Evolutionary conservation across 2,113 vertebrate genomes (phyloP), one percentile per base, ranked within the genome.

Genomic region (Asarcornis scutulata): DNA sequence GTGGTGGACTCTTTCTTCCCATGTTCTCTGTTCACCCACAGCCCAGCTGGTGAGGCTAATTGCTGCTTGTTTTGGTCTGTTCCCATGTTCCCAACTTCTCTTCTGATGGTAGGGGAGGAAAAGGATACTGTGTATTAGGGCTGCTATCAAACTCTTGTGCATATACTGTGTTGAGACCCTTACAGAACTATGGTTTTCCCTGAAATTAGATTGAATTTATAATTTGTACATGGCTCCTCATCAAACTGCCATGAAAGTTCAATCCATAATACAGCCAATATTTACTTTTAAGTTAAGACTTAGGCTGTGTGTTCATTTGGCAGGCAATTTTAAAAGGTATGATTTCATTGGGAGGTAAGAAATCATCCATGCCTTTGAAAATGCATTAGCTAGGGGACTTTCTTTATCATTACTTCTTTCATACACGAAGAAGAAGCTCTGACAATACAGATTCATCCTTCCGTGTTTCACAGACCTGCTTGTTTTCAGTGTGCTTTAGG

Each of bases 401-500:
- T 62, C 13, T 72, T 77, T 62, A 16, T 46, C 9, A 16, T 62
- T 81, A 25, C 17, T 4, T 10, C 15, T 91, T 88, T 36, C 9
- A 9, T 50, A 42, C 7, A 18, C 23, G 8, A 42, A 74, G 64
- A 42, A 77, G 29, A 53, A 76, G 50, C 23, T 73, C 38, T 40
- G 18, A 5, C 46, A 78, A 55, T 42, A 66, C 56, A 23, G 6
- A 15, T n/a, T 42, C 7, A 60, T 23, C 21, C 60, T 73, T 83
- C 48, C 6, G 3, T 13, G 29, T 76, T 46, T 93, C 40, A 52
- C 53, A 25, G 76, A 29, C 12, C 34, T 12, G 2, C 91, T 83
- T 94, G 25, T 86, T 94, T 86, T 44, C 36, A 40, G 21, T 31
- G 34, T 75, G 17, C 64, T 92, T 84, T 77, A 68, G 80, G 56